These are phyloP conservation scores for Meteorus cinctellus DNA, from an alignment of 2,888 invertebrate genomes.

Conservation along the genomic window DNA sequence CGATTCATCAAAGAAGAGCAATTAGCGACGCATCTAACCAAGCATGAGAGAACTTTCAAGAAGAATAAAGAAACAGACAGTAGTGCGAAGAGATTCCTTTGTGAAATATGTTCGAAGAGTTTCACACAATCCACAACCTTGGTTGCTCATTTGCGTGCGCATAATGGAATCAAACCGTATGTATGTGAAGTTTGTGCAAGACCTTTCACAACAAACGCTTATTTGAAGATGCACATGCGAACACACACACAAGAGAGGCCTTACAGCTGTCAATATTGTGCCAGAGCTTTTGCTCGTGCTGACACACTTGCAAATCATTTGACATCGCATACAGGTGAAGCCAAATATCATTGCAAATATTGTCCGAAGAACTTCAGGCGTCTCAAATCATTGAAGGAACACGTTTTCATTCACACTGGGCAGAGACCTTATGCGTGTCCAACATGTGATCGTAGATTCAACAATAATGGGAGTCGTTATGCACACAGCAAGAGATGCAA, in stretches of 20 bases:
- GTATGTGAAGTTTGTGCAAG: slow-evolving; percentile 71
- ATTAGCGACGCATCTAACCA: slow-evolving; percentile 66
- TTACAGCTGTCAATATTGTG: slow-evolving; percentile 71
- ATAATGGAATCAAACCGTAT: slow-evolving; percentile 71
- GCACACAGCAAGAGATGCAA: slow-evolving; percentile 71
- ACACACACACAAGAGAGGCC: slow-evolving; percentile 71
- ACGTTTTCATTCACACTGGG: slow-evolving; percentile 71
- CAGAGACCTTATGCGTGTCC: slow-evolving; percentile 72
- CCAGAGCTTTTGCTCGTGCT: slow-evolving; percentile 69
- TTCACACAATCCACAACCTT: slow-evolving; percentile 71
- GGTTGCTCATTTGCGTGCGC: slow-evolving; percentile 69
- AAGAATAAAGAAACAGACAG: slow-evolving; percentile 69
- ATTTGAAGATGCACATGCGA: slow-evolving; percentile 72
- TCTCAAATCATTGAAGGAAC: slow-evolving; percentile 69
- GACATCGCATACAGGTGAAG: slow-evolving; percentile 71
- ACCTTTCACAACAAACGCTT: slow-evolving; percentile 71
- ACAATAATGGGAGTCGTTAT: slow-evolving; percentile 71
- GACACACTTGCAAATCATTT: slow-evolving; percentile 71
- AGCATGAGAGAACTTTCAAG: slow-evolving; percentile 68
- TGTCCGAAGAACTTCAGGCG: slow-evolving; percentile 71
- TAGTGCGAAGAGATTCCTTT: slow-evolving; percentile 67
- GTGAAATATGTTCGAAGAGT: slow-evolving; percentile 71
- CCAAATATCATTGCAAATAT: slow-evolving; percentile 71
- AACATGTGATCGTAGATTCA: slow-evolving; percentile 70
- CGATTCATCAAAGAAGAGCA: slow-evolving; percentile 72